Conservation (phyloP, 2,797 vertebrate genomes). For the Myotis findleyi region DNA sequence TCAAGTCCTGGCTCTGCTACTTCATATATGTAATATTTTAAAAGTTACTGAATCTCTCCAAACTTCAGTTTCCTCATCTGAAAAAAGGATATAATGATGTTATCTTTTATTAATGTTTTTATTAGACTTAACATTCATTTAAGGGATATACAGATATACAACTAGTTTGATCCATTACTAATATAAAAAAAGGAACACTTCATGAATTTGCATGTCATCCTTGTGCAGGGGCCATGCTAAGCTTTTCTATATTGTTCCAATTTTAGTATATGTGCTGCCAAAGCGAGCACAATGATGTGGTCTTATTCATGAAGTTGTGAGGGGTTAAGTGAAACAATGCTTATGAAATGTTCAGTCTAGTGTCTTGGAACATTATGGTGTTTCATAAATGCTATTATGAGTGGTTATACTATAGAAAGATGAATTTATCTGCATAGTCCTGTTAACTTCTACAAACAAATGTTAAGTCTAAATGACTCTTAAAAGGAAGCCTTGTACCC, state of each 20-base stretch:
- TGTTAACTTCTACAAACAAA: slow-evolving; percentile 4
- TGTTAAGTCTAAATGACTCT: not conserved
- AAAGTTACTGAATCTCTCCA: not conserved
- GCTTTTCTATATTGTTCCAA: too few species aligned
- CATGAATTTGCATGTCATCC: too few species aligned
- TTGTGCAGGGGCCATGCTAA: too few species aligned
- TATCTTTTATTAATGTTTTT: slow-evolving; percentile 52
- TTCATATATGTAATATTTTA: not conserved
- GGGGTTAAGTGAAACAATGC: not conserved
- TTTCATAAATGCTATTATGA: slow-evolving; percentile 9
- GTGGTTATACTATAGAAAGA: not conserved
- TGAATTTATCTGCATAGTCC: not conserved
- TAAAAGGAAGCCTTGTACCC: not conserved
- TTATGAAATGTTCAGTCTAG: slow-evolving; percentile 4
- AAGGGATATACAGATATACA: slow-evolving; percentile 91
- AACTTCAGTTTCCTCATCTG: slow-evolving; percentile 1
- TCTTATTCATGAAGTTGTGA: not conserved
- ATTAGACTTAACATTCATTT: slow-evolving; percentile 79
- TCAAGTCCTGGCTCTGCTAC: not conserved
- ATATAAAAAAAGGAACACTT: slow-evolving; percentile 70
- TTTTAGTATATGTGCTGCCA: too few species aligned
- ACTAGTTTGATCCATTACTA: slow-evolving; percentile 95
- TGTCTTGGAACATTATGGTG: not conserved
- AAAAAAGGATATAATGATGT: not conserved
- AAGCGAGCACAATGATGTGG: too few species aligned